Conservation (phyloP, 1,140 invertebrate genomes). For the Melipona quadrifasciata region DNA sequence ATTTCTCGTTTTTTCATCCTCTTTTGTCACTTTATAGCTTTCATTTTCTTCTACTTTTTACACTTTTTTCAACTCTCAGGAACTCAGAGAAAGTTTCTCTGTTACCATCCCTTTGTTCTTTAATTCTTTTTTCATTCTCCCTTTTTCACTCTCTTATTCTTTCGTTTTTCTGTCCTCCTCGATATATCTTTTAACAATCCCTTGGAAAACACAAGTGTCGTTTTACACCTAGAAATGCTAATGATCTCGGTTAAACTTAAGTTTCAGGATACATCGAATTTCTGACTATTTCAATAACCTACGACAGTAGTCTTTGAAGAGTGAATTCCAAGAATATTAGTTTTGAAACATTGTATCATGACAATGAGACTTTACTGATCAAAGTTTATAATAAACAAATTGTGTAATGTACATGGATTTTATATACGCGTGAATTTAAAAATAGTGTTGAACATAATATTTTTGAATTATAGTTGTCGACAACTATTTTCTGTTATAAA, state of each 20-base stretch:
- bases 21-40: background rate
- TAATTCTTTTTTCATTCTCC: background rate
- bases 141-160: background rate
- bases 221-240: constrained; percentile 59
- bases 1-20: background rate
- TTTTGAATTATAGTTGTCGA: background rate
- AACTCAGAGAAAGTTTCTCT: constrained; percentile 2
- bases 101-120: background rate
- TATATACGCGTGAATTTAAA: background rate
- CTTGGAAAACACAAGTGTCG: constrained; percentile 67
- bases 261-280: background rate
- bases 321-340: background rate
- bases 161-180: background rate
- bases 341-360: background rate
- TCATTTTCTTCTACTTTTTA: background rate
- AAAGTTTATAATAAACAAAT: background rate
- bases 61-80: background rate
- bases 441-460: background rate
- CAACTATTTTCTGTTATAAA: background rate
- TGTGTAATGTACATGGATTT: background rate
- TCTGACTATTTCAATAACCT: background rate
- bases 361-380: no score
- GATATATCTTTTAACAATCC: constrained; percentile 55
- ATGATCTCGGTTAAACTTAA: constrained; percentile 26
- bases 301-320: background rate